A percentile compares a stretch with the other conserved stretches of the same genome.
phyloP scores from a whole-genome alignment of 2,888 invertebrate species.

The Cataglyphis rosenhaueri region DNA sequence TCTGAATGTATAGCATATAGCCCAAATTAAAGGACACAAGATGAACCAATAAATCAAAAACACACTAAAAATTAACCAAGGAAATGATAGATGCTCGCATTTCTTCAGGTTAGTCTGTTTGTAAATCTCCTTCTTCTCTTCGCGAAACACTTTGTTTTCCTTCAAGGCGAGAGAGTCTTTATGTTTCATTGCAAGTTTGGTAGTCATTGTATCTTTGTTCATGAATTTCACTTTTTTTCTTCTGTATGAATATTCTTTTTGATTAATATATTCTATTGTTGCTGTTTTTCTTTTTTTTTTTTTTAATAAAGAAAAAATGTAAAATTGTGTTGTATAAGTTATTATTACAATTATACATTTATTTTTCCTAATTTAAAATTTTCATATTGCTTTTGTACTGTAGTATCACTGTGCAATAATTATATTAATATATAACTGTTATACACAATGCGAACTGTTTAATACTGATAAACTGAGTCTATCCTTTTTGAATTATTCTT shows the following conservation, averaged over 20 bases:
- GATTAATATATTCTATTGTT: background rate
- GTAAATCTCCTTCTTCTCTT: background rate
- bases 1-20: conserved; percentile 56
- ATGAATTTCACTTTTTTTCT: background rate
- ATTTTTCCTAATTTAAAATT: background rate
- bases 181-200: conserved; percentile 53
- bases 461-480: conserved; percentile 29
- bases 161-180: conserved; percentile 55
- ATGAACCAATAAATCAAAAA: conserved; percentile 84
- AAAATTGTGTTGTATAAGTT: background rate
- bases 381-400: background rate
- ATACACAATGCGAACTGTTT: background rate
- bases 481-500: conserved; percentile 11
- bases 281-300: background rate
- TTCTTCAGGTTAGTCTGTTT: conserved; percentile 19
- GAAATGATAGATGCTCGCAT: background rate
- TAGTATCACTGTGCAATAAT: background rate
- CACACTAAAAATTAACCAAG: conserved; percentile 49
- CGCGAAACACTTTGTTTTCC: conserved; percentile 27
- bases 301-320: background rate
- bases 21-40: conserved; percentile 80
- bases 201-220: conserved; percentile 54
- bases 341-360: background rate
- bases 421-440: background rate
- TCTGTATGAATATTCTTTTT: background rate